Evolutionary conservation across 1,140 invertebrate species (phyloP), one percentile per base, ranked within the genome.

Genomic region (Drosophila bocki): DNA sequence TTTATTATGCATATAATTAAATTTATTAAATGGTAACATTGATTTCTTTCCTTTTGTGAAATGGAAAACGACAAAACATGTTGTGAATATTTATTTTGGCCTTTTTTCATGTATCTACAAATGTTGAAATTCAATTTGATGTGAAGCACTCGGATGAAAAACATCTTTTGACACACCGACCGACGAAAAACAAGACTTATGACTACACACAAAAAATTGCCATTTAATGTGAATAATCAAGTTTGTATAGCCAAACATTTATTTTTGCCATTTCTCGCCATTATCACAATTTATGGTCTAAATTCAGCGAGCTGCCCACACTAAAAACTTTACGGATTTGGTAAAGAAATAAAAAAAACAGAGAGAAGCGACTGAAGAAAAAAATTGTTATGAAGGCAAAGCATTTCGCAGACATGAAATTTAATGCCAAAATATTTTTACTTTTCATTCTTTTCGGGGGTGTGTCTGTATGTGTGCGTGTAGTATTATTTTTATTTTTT

Each of bases 381-480:
- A 44, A 32, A 33, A 19, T 47, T n/a, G 45, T 56, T 56, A 22
- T 57, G 39, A 67, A 70, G 42, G 37, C 51, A 35, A 37, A 54
- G 51, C 47, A 70, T 56, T 68, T 17, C 56, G 19, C 67, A 72
- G 54, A 60, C 37, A 74, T 35, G 45, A 59, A 58, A 37, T 59
- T 71, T 53, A 59, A 71, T 50, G 65, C 67, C 53, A 51, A 72
- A 71, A 74, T 61, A 62, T 67, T 80, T 84, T 39, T 69, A 50
- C 48, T 80, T 75, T 68, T 62, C 47, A 42, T 68, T 82, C 45
- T 50, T 8, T 61, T 48, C 64, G 53, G 69, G 35, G 33, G 60
- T 74, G 61, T 47, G 32, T 45, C 37, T 39, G 37, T 39, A 13
- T 50, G 17, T 35, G 32, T 37, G 17, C 22, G 32, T 15, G 33